A percentile compares a stretch with the other conserved stretches of the same genome.
Evolutionary conservation across 2,113 vertebrate species (phyloP).

Genomic region (Tricholaema leucomelas): DNA sequence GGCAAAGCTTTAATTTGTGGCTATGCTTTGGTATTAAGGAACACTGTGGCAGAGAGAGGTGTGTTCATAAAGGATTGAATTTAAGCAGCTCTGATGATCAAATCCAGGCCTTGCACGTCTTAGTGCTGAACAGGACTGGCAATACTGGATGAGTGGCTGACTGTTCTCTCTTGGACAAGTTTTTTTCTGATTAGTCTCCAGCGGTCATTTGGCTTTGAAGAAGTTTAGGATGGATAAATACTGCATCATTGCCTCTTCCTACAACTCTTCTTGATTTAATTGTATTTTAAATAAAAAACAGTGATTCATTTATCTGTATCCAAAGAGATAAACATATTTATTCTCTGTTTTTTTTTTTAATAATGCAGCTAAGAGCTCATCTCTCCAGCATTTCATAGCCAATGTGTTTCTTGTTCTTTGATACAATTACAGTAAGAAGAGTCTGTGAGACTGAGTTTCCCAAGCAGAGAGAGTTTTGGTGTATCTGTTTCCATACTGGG

Average conservation of each 20-base stretch:
- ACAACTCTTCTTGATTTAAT: neutral
- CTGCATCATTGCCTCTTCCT: accelerated
- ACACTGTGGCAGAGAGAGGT: neutral
- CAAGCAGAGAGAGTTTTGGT: neutral
- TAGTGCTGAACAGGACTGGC: neutral
- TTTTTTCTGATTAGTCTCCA: neutral
- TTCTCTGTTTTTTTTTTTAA: too few species aligned
- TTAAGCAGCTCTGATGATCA: neutral
- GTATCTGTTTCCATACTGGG: neutral
- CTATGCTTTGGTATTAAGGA: neutral
- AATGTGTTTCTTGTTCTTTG: neutral
- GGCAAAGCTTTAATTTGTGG: neutral
- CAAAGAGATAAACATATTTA: neutral
- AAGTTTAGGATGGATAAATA: neutral
- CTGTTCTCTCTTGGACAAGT: accelerated
- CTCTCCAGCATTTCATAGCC: neutral
- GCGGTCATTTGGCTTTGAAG: neutral
- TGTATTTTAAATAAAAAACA: neutral
- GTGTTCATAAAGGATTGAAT: neutral
- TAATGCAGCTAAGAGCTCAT: neutral
- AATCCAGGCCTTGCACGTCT: neutral
- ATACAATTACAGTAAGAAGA: neutral
- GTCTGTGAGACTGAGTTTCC: neutral
- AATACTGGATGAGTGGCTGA: neutral
- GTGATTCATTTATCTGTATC: neutral